Base-by-base conservation (phyloP, 2,113 vertebrate genomes). In the Dolichallabes microphthalmus region DNA sequence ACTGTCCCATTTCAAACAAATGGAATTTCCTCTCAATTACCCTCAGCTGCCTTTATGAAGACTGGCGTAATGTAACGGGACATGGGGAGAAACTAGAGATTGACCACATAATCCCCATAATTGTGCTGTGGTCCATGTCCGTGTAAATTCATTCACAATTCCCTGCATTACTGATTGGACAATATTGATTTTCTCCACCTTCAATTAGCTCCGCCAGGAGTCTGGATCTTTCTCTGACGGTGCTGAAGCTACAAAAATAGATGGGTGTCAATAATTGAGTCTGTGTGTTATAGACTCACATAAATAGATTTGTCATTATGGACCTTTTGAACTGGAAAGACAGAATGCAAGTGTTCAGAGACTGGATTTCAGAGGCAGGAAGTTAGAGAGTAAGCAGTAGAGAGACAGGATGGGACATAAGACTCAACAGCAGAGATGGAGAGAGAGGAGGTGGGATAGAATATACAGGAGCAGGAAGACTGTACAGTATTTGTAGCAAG, bases 101-200 rank as follows among this genome's bases (percentile, higher is more conserved):
- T 63, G 87, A 82, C 77, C 45, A 52, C 35, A 35, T 39, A 75
- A 88, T 68, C n/a, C 63, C 82, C 64, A 76, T 20, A 68, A 81
- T 77, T 77, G 71, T 66, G 35, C 50, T 85, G 63, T 86, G 64
- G 71, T 75, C 85, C 75, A 27, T 82, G 60, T 68, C 69, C 52
- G 76, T 74, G 77, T 87, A 85, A 88, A 89, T 90, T 81, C 73
- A 83, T 45, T 73, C 80, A 71, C 82, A 77, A 82, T 76, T 89
- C 85, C 74, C 77, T 84, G 81, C 77, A 85, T 88, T 87, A 81
- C 22, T 88, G 86, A 83, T 89, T 85, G 83, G 74, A 73, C 22
- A 60, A 57, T 84, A 89, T 89, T 87, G 88, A 90, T 88, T 91
- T 87, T 57, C 77, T 39, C 76, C 32, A 73, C 63, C 53, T 89